These are phyloP conservation scores for Hesperia comma DNA, from an alignment of 2,888 invertebrate species.

Conservation along the genomic window DNA sequence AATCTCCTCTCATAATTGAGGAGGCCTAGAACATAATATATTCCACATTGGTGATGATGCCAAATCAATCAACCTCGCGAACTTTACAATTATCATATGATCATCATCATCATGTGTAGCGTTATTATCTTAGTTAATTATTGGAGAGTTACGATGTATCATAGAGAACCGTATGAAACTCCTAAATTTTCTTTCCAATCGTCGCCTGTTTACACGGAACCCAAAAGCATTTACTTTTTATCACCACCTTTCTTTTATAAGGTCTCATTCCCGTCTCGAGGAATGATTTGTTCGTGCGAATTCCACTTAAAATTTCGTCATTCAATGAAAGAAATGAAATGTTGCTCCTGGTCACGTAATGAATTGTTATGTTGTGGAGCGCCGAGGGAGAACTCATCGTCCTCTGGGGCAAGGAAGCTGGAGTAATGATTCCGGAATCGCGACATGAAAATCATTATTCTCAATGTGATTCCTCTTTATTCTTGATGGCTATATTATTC, in stretches of 20 bases:
- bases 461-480: constrained; percentile 10
- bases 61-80: too few species aligned
- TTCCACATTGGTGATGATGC: too few species aligned
- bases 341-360: constrained; percentile 46
- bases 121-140: too few species aligned
- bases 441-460: constrained; percentile 13
- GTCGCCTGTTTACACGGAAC: neutral
- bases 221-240: constrained; percentile 42
- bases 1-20: too few species aligned
- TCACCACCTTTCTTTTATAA: constrained; percentile 41
- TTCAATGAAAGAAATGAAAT: constrained; percentile 31
- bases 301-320: constrained; percentile 36
- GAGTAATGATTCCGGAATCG: constrained; percentile 3
- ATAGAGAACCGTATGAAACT: too few species aligned
- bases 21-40: too few species aligned
- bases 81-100: too few species aligned
- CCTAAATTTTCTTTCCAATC: too few species aligned
- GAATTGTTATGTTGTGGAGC: constrained; percentile 47
- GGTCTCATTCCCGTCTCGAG: constrained; percentile 36
- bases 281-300: constrained; percentile 43
- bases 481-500: neutral
- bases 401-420: constrained; percentile 1
- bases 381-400: constrained; percentile 17
- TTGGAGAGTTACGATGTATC: too few species aligned
- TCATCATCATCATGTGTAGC: too few species aligned